Percentiles rank a stretch among this genome's conserved stretches.
Evolutionary conservation across 2,888 invertebrate genomes (phyloP).

Genomic region (Synanthedon formicaeformis): DNA sequence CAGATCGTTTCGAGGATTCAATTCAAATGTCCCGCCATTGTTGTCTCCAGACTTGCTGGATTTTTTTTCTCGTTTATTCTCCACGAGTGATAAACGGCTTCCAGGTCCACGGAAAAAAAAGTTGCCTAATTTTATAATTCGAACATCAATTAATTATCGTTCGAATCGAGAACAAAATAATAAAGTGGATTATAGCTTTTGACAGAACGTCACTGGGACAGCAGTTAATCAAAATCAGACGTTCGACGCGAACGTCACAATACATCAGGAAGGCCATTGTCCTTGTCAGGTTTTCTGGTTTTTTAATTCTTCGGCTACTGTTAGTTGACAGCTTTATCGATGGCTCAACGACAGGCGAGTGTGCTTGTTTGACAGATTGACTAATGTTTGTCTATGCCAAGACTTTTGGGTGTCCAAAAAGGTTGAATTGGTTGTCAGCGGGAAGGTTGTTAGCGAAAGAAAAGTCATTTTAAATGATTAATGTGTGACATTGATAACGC

Average conservation of each 20-base stretch:
- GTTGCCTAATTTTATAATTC: constrained; percentile 7
- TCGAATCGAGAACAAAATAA: constrained; percentile 27
- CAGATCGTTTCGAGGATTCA: constrained; percentile 34
- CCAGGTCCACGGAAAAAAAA: constrained; percentile 3
- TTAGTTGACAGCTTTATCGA: constrained; percentile 36
- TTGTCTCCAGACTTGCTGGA: constrained; percentile 43
- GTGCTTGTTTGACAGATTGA: constrained; percentile 58
- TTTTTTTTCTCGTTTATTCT: constrained; percentile 41
- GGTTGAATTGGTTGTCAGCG: neutral
- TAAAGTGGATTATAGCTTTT: constrained; percentile 43
- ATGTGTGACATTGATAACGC: no score
- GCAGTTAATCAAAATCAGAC: constrained; percentile 51
- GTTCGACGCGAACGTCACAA: constrained; percentile 29
- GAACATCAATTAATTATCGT: constrained; percentile 45
- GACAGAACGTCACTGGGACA: constrained; percentile 41
- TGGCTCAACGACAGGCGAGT: constrained; percentile 55
- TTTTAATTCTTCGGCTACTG: constrained; percentile 40
- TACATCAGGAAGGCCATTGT: constrained; percentile 32
- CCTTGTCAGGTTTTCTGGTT: constrained; percentile 17
- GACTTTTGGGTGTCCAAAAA: constrained; percentile 34
- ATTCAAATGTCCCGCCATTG: constrained; percentile 60
- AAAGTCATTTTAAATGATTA: neutral
- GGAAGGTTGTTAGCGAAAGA: neutral
- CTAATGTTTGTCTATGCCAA: constrained; percentile 50
- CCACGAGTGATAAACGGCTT: constrained; percentile 36